Base-by-base conservation (phyloP, 2,888 invertebrate genomes). In the Harmothoe impar region DNA sequence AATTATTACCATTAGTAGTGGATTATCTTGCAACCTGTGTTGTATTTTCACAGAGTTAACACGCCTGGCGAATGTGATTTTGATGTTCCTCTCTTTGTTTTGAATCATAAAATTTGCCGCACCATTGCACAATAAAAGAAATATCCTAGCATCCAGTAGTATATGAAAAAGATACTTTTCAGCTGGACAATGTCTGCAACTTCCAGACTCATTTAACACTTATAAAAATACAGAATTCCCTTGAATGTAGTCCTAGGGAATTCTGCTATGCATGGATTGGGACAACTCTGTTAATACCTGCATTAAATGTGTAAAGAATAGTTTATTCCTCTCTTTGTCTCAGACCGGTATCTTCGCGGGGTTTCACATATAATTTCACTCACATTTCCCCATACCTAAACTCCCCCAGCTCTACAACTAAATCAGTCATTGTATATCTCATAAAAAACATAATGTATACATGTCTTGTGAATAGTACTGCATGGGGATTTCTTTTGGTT, bases 141-240 rank as follows among this genome's bases (percentile, higher is more conserved):
- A 23, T 25, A 15, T 12, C 20, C 23, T 29, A 29, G 72, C 72
- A 72, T 72, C 72, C 72, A 72, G 72, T 72, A 72, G 72, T 29
- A 72, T 72, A 72, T 72, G 72, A 72, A 72, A 72, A 72, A 72
- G 72, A 29, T 25, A 72, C 72, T 72, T 72, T 72, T 23, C 31
- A 62, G 25, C 62, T 3, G 25, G 72, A 29, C 29, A 25, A 3
- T 29, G 72, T 72, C 15, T 72, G 31, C 62, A 62, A n/a, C n/a
- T 62, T 62, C 62, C 62, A n/a, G 62, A 20, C 0, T 62, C 25
- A 17, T 7, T n/a, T 25, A 15, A 72, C 25, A 7, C 5, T 7
- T 25, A 29, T 72, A 3, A 23, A 62, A n/a, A 62, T 72, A n/a
- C 29, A 25, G 25, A 5, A 7, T 25, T 72, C 72, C 17, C 72